Conservation (phyloP, 2,113 vertebrate genomes). For the Apteryx mantelli region DNA sequence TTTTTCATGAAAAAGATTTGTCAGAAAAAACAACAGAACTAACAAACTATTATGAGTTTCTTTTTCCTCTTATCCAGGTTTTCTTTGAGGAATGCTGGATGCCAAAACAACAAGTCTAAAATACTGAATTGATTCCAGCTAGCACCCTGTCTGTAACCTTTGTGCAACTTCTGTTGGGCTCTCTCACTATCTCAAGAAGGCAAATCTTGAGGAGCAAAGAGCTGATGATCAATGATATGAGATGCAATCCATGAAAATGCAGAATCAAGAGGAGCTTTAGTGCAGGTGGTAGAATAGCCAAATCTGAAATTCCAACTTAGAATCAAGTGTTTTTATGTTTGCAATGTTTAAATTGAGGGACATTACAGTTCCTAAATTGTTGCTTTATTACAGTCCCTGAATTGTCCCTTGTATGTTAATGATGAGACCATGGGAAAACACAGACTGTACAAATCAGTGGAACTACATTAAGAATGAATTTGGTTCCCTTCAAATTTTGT, state of each 20-base stretch:
- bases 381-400: rapidly evolving
- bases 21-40: neutral
- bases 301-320: neutral
- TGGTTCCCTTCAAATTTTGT: neutral
- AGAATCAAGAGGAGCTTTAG: neutral
- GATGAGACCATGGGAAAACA: neutral
- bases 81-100: neutral
- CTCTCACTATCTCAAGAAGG: neutral
- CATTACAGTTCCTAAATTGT: neutral
- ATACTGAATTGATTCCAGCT: neutral
- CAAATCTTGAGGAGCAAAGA: neutral
- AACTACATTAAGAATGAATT: neutral
- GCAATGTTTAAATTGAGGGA: neutral
- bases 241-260: neutral
- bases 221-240: neutral
- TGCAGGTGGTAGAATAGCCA: neutral
- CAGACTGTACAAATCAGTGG: neutral
- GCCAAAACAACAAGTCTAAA: neutral
- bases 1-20: neutral
- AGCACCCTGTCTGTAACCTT: neutral
- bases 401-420: neutral
- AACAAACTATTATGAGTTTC: neutral
- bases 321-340: neutral
- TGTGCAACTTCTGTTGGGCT: neutral
- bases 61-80: neutral